Percentiles rank a stretch among this genome's conserved stretches.
phyloP scores from a whole-genome alignment of 2,888 invertebrate genomes.

The Calameuta idolon region DNA sequence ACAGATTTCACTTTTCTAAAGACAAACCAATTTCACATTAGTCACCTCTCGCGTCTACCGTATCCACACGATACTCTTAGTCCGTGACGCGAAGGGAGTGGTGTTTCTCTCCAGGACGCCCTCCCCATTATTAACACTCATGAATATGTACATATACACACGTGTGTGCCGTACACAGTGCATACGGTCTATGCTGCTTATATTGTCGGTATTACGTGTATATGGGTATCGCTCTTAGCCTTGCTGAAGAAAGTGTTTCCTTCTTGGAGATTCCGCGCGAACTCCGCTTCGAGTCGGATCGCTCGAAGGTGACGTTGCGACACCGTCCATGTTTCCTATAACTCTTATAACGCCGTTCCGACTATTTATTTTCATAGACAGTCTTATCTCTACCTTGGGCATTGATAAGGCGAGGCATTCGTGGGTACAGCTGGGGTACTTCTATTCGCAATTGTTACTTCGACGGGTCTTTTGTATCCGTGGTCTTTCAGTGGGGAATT shows the following conservation, averaged over 20 bases:
- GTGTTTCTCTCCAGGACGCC: neutral
- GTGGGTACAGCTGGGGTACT: too few species aligned
- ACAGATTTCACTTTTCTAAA: slow-evolving; percentile 47
- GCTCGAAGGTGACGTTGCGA: too few species aligned
- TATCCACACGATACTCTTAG: neutral
- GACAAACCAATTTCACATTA: slow-evolving; percentile 40
- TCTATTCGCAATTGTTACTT: too few species aligned
- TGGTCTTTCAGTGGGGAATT: too few species aligned
- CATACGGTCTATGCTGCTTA: neutral
- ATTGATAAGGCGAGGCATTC: too few species aligned
- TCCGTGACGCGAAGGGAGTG: neutral
- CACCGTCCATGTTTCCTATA: too few species aligned
- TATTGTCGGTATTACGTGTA: neutral
- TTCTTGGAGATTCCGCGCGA: too few species aligned
- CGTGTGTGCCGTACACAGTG: neutral
- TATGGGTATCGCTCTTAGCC: neutral
- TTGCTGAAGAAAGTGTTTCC: neutral
- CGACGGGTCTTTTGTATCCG: too few species aligned
- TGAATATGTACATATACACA: neutral
- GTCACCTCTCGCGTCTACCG: neutral
- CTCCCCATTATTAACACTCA: neutral
- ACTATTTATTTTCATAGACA: too few species aligned
- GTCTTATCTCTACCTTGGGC: too few species aligned
- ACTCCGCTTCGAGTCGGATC: too few species aligned
- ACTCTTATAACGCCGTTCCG: too few species aligned